Base-by-base conservation (phyloP, 2,113 vertebrate genomes). In the Osmerus eperlanus region DNA sequence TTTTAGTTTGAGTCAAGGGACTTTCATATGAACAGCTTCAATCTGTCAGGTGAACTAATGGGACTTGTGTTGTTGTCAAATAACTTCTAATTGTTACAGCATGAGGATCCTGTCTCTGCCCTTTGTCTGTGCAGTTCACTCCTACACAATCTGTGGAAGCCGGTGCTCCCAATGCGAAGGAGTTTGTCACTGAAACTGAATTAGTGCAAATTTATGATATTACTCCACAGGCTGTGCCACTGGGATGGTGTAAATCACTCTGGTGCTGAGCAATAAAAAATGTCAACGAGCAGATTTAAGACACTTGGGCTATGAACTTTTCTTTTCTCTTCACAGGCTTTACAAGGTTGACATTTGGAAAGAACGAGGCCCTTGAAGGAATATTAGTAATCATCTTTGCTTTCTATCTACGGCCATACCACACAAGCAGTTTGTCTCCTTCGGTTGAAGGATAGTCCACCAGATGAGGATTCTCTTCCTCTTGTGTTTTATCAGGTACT, bases 181-280 rank as follows among this genome's bases (percentile, higher is more conserved):
- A 73, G 74, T 83, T 84, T 89, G 83, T 83, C 83, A 88, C 73
- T 67, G 81, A 81, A 90, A 86, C 79, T 78, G 80, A 86, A 84
- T 89, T 80, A 82, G 74, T 73, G 52, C 78, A 85, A 77, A 87
- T 72, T 75, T 74, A 84, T 82, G 82, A 79, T 74, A 75, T 83
- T 85, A 81, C 72, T 84, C 81, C 74, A 79, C 18, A 0, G 72
- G 82, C 82, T 81, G 71, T 59, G 72, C 74, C 59, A 52, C 55
- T 52, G 79, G 81, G 77, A 79, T 15, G 12, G 73, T 73, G 75
- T 86, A 87, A 86, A 87, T 85, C 83, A 89, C 73, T 77, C 81
- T 76, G 67, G 73, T 71, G 78, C 81, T 68, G 25, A 83, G 79
- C 77, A 86, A 87, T 78, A 83, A 81, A 80, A 83, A 83, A 81